Evolutionary conservation across 2,888 invertebrate genomes (phyloP).

Genomic region (Mechanitis mazaeus): DNA sequence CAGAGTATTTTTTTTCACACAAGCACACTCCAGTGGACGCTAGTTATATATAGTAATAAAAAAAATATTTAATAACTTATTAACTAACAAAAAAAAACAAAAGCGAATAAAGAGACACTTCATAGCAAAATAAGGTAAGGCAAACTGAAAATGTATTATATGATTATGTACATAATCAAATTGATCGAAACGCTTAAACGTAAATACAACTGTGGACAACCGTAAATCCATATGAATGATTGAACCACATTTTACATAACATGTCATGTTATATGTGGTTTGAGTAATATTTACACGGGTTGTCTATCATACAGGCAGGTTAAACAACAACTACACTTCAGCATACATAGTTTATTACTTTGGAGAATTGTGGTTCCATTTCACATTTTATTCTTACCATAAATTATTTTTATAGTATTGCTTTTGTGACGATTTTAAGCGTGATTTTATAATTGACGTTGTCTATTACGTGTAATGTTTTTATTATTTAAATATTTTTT

Average conservation of each 20-base stretch:
- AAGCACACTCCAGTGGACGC: no score
- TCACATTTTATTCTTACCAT: conserved; percentile 3
- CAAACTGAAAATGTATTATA: no score
- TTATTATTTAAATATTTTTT: neutral
- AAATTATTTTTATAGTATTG: neutral
- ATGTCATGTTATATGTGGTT: conserved; percentile 10
- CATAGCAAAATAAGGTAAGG: no score
- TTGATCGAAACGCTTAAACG: neutral
- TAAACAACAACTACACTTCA: conserved; percentile 13
- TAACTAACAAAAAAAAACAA: no score
- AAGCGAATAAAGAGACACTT: no score
- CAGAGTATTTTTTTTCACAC: no score
- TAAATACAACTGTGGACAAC: neutral
- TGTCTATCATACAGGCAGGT: conserved; percentile 14
- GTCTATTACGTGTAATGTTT: neutral
- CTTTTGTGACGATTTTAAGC: neutral
- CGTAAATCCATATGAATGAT: conserved; percentile 4
- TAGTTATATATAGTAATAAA: no score
- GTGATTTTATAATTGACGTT: neutral
- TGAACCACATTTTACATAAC: conserved; percentile 9
- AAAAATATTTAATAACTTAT: no score
- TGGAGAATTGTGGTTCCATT: conserved; percentile 1
- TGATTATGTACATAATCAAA: neutral
- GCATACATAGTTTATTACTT: conserved; percentile 12
- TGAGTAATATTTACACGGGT: conserved; percentile 12